Percentiles rank a stretch among this genome's conserved stretches.
These are phyloP conservation scores for Notospermus geniculatus DNA, from an alignment of 1,140 invertebrate genomes.

Conservation along the genomic window DNA sequence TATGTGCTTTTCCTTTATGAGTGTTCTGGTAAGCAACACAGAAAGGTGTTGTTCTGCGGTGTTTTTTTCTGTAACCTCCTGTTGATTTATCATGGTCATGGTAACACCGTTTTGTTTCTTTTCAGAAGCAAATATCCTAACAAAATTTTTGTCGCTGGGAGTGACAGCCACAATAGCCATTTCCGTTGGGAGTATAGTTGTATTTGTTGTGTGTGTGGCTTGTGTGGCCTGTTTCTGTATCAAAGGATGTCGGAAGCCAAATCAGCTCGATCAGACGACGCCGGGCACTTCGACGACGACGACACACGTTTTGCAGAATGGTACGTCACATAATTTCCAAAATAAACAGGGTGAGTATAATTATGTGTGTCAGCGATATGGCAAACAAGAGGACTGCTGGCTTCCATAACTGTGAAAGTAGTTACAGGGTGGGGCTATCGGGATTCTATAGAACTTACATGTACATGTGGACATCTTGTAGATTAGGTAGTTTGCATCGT, in stretches of 20 bases:
- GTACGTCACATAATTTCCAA: no score
- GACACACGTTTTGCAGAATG: conserved; percentile 28
- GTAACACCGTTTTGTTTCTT: conserved; percentile 12
- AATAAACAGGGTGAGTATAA: no score
- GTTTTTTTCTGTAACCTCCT: neutral
- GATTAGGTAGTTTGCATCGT: no score
- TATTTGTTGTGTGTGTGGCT: conserved; percentile 37
- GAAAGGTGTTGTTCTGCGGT: no score
- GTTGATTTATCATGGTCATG: neutral
- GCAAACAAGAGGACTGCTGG: no score
- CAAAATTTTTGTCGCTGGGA: conserved; percentile 38
- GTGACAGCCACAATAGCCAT: conserved; percentile 45
- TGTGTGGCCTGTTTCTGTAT: conserved; percentile 39
- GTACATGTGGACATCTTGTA: no score
- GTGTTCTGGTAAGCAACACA: no score
- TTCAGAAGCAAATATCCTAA: conserved; percentile 36
- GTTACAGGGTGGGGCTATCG: no score
- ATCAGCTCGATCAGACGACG: conserved; percentile 22
- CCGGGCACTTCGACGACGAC: conserved; percentile 22
- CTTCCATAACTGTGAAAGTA: no score
- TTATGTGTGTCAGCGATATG: no score
- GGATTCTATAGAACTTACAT: no score
- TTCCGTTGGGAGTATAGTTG: conserved; percentile 42
- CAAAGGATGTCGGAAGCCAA: conserved; percentile 32
- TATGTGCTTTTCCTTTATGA: no score